Percentiles rank a stretch among this genome's conserved stretches.
phyloP scores from a whole-genome alignment of 2,113 vertebrate species.

The Lathamus discolor region DNA sequence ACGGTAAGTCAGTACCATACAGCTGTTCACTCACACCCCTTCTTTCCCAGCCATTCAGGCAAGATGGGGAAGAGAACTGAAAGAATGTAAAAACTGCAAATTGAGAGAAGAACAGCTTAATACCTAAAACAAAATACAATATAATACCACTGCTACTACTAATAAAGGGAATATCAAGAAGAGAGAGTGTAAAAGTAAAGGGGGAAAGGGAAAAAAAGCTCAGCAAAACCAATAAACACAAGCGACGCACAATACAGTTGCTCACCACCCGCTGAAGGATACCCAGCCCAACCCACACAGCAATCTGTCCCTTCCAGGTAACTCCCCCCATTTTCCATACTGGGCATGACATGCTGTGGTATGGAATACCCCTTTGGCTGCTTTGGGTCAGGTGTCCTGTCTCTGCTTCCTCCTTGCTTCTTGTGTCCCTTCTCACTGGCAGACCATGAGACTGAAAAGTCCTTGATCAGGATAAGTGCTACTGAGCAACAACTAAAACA shows the following conservation, averaged over 20 bases:
- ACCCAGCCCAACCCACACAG: neutral
- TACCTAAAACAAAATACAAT: neutral
- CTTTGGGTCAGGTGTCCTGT: neutral
- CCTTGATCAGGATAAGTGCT: neutral
- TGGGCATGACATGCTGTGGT: neutral
- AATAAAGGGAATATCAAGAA: neutral
- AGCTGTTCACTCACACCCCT: neutral
- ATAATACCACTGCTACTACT: neutral
- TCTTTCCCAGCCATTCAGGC: neutral
- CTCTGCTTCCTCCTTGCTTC: neutral
- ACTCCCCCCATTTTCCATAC: neutral
- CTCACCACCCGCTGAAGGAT: neutral
- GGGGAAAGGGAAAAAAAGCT: neutral
- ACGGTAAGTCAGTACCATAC: neutral
- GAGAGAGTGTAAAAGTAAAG: neutral
- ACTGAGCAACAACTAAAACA: neutral
- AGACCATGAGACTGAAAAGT: neutral
- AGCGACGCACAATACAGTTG: neutral
- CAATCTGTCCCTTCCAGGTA: neutral
- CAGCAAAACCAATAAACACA: neutral
- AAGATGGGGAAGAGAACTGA: neutral
- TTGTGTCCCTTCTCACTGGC: neutral
- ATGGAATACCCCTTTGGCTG: neutral
- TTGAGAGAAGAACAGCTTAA: neutral
- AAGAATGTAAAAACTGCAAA: neutral